A percentile compares a stretch with the other conserved stretches of the same genome.
phyloP scores from a whole-genome alignment of 2,113 vertebrate genomes.

The Myrmecophaga tridactyla region DNA sequence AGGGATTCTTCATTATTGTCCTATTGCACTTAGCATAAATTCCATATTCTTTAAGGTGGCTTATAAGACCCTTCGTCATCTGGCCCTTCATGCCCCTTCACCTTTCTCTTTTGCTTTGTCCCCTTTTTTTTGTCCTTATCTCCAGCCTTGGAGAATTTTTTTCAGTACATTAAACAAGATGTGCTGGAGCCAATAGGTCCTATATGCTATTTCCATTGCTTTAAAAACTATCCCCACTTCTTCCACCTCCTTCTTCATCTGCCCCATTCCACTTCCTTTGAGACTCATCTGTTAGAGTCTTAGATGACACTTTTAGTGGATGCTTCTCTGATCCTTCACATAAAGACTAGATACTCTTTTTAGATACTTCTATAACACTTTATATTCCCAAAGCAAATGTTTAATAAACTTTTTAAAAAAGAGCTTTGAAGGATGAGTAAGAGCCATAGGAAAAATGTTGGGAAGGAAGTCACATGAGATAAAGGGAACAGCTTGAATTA shows the following conservation, averaged over 20 bases:
- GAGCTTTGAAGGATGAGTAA: background rate
- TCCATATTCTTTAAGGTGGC: background rate
- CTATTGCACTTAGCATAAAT: background rate
- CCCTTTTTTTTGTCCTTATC: background rate
- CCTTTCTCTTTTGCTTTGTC: background rate
- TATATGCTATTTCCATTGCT: background rate
- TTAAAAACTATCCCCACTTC: background rate
- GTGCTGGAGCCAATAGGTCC: no score
- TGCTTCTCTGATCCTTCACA: background rate
- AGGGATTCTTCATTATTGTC: background rate
- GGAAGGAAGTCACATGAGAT: background rate
- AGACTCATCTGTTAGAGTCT: background rate
- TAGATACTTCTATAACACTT: background rate
- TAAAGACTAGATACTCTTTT: background rate
- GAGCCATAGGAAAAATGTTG: background rate
- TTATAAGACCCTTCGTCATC: background rate
- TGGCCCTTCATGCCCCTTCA: background rate
- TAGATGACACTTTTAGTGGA: background rate
- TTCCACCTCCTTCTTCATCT: background rate
- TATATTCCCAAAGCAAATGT: background rate
- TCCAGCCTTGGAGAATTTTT: background rate
- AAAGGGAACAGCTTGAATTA: background rate
- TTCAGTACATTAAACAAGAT: background rate
- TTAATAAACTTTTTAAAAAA: background rate
- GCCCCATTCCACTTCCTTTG: background rate